Evolutionary conservation across 2,113 vertebrate species (phyloP).

Genomic region (Eolophus roseicapilla): DNA sequence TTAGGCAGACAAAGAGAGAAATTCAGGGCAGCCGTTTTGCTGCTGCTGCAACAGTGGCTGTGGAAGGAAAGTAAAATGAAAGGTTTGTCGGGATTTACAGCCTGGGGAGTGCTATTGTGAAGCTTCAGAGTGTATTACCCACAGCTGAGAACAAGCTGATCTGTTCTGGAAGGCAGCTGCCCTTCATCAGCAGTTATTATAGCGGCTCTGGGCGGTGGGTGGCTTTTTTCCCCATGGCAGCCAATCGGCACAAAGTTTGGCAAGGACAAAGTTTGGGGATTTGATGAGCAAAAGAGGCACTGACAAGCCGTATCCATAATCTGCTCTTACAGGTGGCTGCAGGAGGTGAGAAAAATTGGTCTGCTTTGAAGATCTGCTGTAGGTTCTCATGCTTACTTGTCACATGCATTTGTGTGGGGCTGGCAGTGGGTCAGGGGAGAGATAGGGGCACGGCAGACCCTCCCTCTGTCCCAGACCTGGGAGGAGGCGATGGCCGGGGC

Average conservation of each 20-base stretch:
- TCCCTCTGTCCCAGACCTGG: background rate
- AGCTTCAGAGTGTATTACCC: background rate
- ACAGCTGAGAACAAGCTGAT: background rate
- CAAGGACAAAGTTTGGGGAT: background rate
- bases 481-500: background rate
- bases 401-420: rapidly evolving
- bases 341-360: background rate
- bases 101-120: background rate
- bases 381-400: background rate
- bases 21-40: background rate
- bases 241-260: background rate
- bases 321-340: rapidly evolving
- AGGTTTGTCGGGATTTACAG: background rate
- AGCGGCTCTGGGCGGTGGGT: background rate
- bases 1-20: slow-evolving; percentile 8
- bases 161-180: background rate
- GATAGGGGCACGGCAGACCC: background rate
- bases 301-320: background rate
- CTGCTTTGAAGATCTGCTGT: background rate
- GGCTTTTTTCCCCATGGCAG: background rate
- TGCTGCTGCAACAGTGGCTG: background rate
- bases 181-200: background rate
- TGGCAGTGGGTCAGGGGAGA: rapidly evolving
- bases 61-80: background rate
- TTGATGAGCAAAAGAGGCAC: background rate